Evolutionary conservation across 2,113 vertebrate genomes (phyloP), one percentile per base, ranked within the genome.

Genomic region (Brachionichthys hirsutus): DNA sequence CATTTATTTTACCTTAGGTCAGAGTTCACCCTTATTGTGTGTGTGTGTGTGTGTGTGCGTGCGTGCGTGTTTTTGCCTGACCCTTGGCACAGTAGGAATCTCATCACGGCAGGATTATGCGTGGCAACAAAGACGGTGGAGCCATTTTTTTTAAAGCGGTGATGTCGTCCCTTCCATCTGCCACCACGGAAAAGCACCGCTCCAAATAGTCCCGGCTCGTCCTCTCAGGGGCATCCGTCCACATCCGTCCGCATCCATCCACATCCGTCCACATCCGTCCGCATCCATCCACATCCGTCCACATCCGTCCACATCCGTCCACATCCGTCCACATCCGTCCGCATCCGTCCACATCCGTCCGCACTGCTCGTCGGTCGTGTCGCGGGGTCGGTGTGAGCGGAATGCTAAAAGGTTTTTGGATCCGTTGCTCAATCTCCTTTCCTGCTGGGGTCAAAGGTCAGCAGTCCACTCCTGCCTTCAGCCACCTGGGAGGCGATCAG

Each of bases 371-470:
- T 45, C 61, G 54, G 54, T 71, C 62, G 54, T 56, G 54, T 42
- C 44, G 49, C 46, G 20, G 50, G 49, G 15, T 16, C 15, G 34
- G 57, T 68, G 84, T 86, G 77, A 84, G 67, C 67, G 35, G 77
- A 83, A 87, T 85, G 70, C 75, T 83, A 80, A 85, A 82, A 53
- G 40, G 6, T 58, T 46, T n/a, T 47, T 12, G 57, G 45, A 70
- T 71, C 67, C 34, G 65, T 62, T n/a, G 77, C 79, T 88, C 83
- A 70, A 70, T 79, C 81, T 79, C 67, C 42, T 50, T 69, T 70
- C 72, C 63, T 56, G 47, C 47, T 30, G 19, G 75, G 85, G 84
- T 85, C 74, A 89, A 64, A 85, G 87, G 82, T 85, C 79, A 72
- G 50, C 63, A 6, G 65, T 66, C 75, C 78, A 58, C 75, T 73